Evolutionary conservation across 2,797 vertebrate species (phyloP).

Genomic region (Hippoglossus hippoglossus): DNA sequence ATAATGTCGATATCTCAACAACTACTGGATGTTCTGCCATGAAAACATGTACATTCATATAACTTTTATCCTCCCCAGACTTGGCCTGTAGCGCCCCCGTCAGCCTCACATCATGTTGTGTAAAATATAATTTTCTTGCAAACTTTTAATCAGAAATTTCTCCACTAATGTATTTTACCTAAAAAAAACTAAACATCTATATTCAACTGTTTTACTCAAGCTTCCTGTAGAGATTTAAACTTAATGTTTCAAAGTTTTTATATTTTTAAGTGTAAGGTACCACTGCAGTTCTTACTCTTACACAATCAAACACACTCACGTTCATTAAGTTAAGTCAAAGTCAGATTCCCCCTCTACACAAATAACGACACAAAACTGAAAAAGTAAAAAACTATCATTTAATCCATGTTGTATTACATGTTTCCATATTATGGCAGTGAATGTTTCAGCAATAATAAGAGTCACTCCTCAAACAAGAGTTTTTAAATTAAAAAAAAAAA

Average conservation of each 20-base stretch:
- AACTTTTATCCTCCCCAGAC: too few species aligned
- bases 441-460: slow-evolving; percentile 89
- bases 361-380: slow-evolving; percentile 74
- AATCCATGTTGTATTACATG: slow-evolving; percentile 94
- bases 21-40: background rate
- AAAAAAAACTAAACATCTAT: too few species aligned
- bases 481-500: slow-evolving; percentile 71
- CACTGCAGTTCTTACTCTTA: too few species aligned
- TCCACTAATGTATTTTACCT: background rate
- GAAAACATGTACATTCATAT: background rate
- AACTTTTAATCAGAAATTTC: background rate
- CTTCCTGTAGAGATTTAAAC: too few species aligned
- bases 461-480: slow-evolving; percentile 88
- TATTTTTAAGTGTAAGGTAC: too few species aligned
- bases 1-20: too few species aligned
- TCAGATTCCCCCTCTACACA: slow-evolving; percentile 4
- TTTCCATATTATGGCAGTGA: slow-evolving; percentile 95
- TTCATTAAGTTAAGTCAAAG: too few species aligned
- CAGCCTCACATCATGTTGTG: background rate
- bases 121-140: background rate
- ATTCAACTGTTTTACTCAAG: too few species aligned
- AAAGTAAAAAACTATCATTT: slow-evolving; percentile 99
- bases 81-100: background rate
- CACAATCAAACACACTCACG: too few species aligned
- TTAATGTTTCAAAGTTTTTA: too few species aligned